Base-by-base conservation (phyloP, 2,888 invertebrate genomes). In the Eucera pruinosa region DNA sequence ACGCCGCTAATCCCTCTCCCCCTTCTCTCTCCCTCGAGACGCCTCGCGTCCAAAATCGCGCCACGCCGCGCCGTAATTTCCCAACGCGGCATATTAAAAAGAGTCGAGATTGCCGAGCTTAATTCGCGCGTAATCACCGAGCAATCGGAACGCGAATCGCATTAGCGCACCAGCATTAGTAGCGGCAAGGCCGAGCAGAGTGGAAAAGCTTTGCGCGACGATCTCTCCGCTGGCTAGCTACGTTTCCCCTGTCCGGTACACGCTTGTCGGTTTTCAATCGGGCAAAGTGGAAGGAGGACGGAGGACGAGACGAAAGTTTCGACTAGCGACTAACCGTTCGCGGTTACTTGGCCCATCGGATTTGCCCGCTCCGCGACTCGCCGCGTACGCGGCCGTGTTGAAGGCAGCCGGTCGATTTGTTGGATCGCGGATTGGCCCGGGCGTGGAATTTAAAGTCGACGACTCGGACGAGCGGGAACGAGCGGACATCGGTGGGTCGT, bases 221-320 rank as follows among this genome's bases (percentile, higher is more conserved):
- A 30, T 58, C 52, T 52, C 48, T 43, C 61, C 11, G 43, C 20
- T 2, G 60, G 52, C 41, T 55, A 45, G 47, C 55, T 62, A 18
- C 41, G 60, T 58, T 41, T 45, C 58, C 25, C 54, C 48, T 15
- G n/a, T 33, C n/a, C n/a, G n/a, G 18, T 11, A 57, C 47, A 48
- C 58, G 58, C 45, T 55, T 39, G 43, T 36, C 71, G 71, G 70
- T 66, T 71, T 71, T 71, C 72, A 75, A 75, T 71, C 61, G 66
- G 36, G 41, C n/a, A n/a, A n/a, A n/a, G n/a, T n/a, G n/a, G n/a
- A n/a, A n/a, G n/a, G n/a, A n/a, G n/a, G n/a, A n/a, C n/a, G n/a
- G n/a, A n/a, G n/a, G n/a, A n/a, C n/a, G n/a, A n/a, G n/a, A n/a
- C n/a, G n/a, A n/a, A n/a, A n/a, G n/a, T n/a, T n/a, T n/a, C n/a